phyloP scores from a whole-genome alignment of 2,797 vertebrate species.

The Remorina albescens region DNA sequence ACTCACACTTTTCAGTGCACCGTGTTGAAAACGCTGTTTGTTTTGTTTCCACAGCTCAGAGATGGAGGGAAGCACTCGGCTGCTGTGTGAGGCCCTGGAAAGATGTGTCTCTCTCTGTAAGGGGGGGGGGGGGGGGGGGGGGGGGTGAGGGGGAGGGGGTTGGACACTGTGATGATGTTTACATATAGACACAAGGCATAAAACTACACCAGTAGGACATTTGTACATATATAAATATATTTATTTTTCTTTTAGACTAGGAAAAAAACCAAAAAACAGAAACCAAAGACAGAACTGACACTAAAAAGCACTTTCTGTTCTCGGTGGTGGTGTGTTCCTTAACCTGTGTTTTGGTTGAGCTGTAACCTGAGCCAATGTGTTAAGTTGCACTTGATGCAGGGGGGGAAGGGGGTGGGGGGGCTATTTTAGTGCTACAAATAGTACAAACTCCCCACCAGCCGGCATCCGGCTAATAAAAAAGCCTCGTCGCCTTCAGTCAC shows the following conservation, averaged over 20 bases:
- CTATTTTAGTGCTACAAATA: slow-evolving; percentile 85
- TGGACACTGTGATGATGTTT: slow-evolving; percentile 73
- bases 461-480: slow-evolving; percentile 48
- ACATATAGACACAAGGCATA: slow-evolving; percentile 61
- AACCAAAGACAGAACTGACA: slow-evolving; percentile 34
- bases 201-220: slow-evolving; percentile 44
- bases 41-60: slow-evolving; percentile 82
- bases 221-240: slow-evolving; percentile 70
- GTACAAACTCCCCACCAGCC: slow-evolving; percentile 68
- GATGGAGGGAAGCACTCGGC: slow-evolving; percentile 83
- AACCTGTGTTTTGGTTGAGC: slow-evolving; percentile 78
- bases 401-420: slow-evolving; percentile 51
- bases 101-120: no score
- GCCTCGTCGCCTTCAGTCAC: slow-evolving; percentile 72
- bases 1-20: slow-evolving; percentile 10
- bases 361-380: slow-evolving; percentile 80
- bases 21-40: not conserved
- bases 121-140: no score
- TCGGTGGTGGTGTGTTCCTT: slow-evolving; percentile 51
- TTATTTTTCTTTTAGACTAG: slow-evolving; percentile 48
- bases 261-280: no score
- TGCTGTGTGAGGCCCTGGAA: slow-evolving; percentile 70
- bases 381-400: slow-evolving; percentile 85
- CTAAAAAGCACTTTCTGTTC: slow-evolving; percentile 81
- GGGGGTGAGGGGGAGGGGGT: no score